Evolutionary conservation across 2,888 invertebrate genomes (phyloP).

Genomic region (Elysia crispata): DNA sequence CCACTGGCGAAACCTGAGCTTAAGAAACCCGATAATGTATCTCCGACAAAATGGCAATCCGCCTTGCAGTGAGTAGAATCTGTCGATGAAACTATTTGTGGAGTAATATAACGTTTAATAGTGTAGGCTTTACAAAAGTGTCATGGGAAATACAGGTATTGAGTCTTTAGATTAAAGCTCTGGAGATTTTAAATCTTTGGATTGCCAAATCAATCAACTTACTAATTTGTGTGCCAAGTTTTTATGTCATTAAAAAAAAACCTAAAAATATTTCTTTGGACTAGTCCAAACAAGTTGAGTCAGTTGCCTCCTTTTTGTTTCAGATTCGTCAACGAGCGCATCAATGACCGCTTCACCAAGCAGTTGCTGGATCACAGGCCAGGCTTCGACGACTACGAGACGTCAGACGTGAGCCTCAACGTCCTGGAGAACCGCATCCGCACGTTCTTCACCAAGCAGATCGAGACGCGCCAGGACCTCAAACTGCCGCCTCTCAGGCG

Average conservation of each 20-base stretch:
- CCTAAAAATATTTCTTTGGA: too few species aligned
- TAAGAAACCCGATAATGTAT: neutral
- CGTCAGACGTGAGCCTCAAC: slow-evolving; percentile 65
- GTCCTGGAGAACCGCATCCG: slow-evolving; percentile 67
- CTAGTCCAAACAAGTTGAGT: too few species aligned
- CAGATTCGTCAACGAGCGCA: slow-evolving; percentile 61
- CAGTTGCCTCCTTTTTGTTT: neutral
- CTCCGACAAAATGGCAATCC: slow-evolving; percentile 56
- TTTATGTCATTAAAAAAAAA: too few species aligned
- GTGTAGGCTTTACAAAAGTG: too few species aligned
- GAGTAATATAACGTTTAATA: too few species aligned
- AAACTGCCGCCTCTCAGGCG: slow-evolving; percentile 68
- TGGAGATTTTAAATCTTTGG: too few species aligned
- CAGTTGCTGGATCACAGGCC: slow-evolving; percentile 43
- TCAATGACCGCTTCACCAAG: slow-evolving; percentile 55
- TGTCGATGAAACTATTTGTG: too few species aligned
- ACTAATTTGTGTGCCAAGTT: too few species aligned
- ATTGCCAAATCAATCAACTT: too few species aligned
- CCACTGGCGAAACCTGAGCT: slow-evolving; percentile 25
- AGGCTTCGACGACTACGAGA: slow-evolving; percentile 65
- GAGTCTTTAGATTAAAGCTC: too few species aligned
- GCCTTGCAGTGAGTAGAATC: slow-evolving; percentile 52
- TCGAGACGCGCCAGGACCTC: slow-evolving; percentile 47
- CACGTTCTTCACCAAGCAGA: slow-evolving; percentile 66
- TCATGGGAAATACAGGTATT: too few species aligned